These are phyloP conservation scores for Oreochromis aureus DNA, from an alignment of 2,113 vertebrate species.

Conservation along the genomic window DNA sequence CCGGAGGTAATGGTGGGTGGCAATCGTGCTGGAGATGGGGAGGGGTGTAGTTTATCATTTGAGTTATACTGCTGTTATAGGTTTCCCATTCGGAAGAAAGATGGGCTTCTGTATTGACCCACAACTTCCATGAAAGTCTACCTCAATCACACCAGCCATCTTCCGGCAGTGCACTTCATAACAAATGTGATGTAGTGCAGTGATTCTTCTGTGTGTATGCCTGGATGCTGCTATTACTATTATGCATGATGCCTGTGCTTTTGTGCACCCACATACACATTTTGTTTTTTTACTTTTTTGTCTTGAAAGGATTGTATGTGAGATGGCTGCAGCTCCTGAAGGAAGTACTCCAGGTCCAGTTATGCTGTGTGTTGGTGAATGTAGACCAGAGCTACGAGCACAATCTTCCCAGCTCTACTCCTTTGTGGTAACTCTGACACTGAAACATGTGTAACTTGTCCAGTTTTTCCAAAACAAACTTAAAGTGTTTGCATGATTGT, in stretches of 20 bases:
- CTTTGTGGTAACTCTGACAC: conserved; percentile 84
- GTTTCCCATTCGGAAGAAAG: conserved; percentile 70
- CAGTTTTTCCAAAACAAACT: background rate
- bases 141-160: conserved; percentile 53
- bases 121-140: conserved; percentile 62
- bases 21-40: conserved; percentile 26
- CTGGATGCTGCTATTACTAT: background rate
- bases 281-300: background rate
- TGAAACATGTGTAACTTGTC: background rate
- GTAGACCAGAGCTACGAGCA: conserved; percentile 88
- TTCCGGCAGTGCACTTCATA: background rate
- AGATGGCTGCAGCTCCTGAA: conserved; percentile 82
- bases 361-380: conserved; percentile 91
- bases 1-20: conserved; percentile 69
- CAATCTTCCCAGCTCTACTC: conserved; percentile 86
- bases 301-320: conserved; percentile 88
- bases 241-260: background rate
- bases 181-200: conserved; percentile 19
- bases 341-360: conserved; percentile 83
- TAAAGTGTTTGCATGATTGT: background rate
- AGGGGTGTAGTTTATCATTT: conserved; percentile 61
- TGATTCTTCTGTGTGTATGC: background rate
- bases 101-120: conserved; percentile 59
- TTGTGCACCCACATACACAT: background rate
- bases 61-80: conserved; percentile 66